phyloP scores from a whole-genome alignment of 2,113 vertebrate genomes.

The Pomatostomus ruficeps region DNA sequence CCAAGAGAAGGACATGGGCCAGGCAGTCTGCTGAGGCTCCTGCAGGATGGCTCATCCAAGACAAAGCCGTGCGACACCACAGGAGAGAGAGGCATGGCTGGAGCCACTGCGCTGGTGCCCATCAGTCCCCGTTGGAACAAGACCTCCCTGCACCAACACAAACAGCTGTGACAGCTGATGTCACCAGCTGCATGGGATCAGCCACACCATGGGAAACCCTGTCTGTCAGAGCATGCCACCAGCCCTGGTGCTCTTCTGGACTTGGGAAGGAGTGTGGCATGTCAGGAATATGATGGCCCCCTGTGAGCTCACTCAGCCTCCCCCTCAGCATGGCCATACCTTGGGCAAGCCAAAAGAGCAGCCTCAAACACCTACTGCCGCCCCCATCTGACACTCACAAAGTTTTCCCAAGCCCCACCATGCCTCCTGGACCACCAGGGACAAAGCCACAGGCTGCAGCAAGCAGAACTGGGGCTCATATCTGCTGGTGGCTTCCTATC shows the following conservation, averaged over 20 bases:
- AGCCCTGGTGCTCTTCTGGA: not conserved
- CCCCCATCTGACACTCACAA: not conserved
- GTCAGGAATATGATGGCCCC: not conserved
- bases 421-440: not conserved
- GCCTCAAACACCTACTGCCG: not conserved
- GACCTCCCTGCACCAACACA: not conserved
- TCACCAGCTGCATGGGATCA: not conserved
- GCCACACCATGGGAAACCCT: not conserved
- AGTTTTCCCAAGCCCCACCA: not conserved
- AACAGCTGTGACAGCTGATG: not conserved
- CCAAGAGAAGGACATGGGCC: not conserved
- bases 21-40: not conserved
- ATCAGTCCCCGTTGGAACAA: not conserved
- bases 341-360: not conserved
- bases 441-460: not conserved
- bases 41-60: not conserved
- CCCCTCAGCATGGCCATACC: not conserved
- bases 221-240: not conserved
- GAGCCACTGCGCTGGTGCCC: rapidly evolving
- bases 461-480: not conserved
- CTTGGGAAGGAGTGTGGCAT: not conserved
- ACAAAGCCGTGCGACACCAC: rapidly evolving
- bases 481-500: not conserved
- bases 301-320: not conserved
- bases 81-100: not conserved